Conservation (phyloP, 2,113 vertebrate genomes). For the Saguinus midas region DNA sequence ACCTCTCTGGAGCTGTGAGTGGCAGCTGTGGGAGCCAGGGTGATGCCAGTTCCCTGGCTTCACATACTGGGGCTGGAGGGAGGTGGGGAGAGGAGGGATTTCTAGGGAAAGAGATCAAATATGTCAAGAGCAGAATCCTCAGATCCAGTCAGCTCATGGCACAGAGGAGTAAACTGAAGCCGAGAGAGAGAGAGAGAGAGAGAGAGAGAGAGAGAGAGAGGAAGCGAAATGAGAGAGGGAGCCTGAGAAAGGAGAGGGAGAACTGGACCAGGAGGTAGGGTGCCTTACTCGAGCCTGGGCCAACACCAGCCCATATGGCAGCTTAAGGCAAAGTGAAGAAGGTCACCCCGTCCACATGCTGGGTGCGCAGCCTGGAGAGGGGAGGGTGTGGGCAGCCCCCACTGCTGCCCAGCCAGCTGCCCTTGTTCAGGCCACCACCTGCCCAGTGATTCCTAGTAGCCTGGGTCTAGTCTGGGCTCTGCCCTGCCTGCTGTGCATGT, state of each 20-base stretch:
- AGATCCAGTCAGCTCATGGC: not conserved
- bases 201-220: not conserved
- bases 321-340: not conserved
- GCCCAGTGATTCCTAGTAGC: not conserved
- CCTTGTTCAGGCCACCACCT: not conserved
- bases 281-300: not conserved
- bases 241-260: not conserved
- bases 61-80: not conserved
- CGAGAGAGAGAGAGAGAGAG: not conserved
- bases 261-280: not conserved
- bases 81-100: not conserved
- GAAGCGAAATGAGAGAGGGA: not conserved
- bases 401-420: not conserved
- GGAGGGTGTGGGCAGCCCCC: rapidly evolving
- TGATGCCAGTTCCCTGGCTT: not conserved
- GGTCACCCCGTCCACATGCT: not conserved
- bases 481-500: not conserved
- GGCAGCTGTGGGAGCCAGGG: too few relatives aligned
- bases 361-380: not conserved
- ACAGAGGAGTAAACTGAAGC: not conserved
- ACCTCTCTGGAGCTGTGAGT: constrained; percentile 74
- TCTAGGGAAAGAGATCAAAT: not conserved
- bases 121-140: not conserved
- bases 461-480: not conserved
- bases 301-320: not conserved